Percentiles rank a stretch among this genome's conserved stretches.
phyloP scores from a whole-genome alignment of 1,140 invertebrate species.

The Cotesia typhae region DNA sequence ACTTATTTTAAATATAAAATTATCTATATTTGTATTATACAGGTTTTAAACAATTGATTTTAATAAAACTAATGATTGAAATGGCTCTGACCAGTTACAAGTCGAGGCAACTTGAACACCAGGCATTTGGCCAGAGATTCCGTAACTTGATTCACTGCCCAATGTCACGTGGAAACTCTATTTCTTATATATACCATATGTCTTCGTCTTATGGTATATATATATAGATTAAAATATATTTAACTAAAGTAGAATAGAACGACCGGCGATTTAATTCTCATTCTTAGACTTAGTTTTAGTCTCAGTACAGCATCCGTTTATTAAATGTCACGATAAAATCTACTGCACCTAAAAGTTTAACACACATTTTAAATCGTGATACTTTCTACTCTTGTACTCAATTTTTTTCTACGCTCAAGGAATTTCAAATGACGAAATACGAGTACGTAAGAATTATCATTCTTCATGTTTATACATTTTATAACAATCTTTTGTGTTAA shows the following conservation, averaged over 20 bases:
- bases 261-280: too few species aligned
- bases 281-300: too few species aligned
- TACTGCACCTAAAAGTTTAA: background rate
- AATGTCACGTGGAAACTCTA: conserved; percentile 41
- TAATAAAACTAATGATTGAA: conserved; percentile 7
- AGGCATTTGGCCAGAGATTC: conserved; percentile 42
- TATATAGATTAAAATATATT: background rate
- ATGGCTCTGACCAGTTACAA: background rate
- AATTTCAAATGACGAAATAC: background rate
- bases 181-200: conserved; percentile 12
- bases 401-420: background rate
- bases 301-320: too few species aligned
- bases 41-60: background rate
- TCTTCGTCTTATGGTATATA: background rate
- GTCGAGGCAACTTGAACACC: background rate
- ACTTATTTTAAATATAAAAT: background rate
- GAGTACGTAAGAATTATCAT: background rate
- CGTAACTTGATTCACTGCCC: conserved; percentile 43
- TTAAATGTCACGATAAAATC: background rate
- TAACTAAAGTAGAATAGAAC: background rate
- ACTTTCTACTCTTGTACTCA: background rate
- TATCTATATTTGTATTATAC: background rate
- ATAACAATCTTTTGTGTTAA: too few species aligned
- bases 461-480: background rate
- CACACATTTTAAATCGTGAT: conserved; percentile 2